Evolutionary conservation across 2,888 invertebrate genomes (phyloP), one percentile per base, ranked within the genome.

Genomic region (Eristalis tenax): DNA sequence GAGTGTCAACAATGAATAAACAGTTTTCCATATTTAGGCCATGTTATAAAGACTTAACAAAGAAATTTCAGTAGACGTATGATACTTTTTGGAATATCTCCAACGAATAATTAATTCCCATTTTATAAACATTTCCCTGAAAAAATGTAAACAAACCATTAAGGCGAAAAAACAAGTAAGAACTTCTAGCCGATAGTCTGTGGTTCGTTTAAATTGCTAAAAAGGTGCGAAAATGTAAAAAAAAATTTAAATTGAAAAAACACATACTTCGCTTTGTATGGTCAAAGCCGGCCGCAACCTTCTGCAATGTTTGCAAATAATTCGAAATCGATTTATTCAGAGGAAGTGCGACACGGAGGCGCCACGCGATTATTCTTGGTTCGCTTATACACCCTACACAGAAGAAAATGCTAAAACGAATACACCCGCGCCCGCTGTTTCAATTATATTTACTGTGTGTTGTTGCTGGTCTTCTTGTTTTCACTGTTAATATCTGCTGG

Each of bases 281-380:
- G 43, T n/a, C 43, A 43, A 15, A 43, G 43, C 8, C 18, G 50
- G 18, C 50, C 50, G 43, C 59, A 59, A 23, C 26, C 26, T 59
- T 77, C 66, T 78, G 65, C 28, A 82, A 63, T 69, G 50, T 64
- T 82, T 73, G 57, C 57, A 77, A 66, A 38, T 64, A 11, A 85
- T 77, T 79, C 74, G 65, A 66, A 86, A 86, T 83, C 83, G 86
- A 83, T 75, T 26, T 71, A 71, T 86, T 86, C 86, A 74, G 57
- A 79, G 75, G 75, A 83, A 83, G 70, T 83, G 83, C 83, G 86
- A 86, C 86, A 86, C 40, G 59, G 66, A 78, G 86, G 86, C 86
- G 86, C 86, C 86, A 75, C 66, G 61, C 77, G 50, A 82, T 82
- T 86, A 75, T 83, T 86, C 78, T 83, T 86, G 74, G 83, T 66